Evolutionary conservation across 2,113 vertebrate species (phyloP), one percentile per base, ranked within the genome.

Genomic region (Butorides virescens): DNA sequence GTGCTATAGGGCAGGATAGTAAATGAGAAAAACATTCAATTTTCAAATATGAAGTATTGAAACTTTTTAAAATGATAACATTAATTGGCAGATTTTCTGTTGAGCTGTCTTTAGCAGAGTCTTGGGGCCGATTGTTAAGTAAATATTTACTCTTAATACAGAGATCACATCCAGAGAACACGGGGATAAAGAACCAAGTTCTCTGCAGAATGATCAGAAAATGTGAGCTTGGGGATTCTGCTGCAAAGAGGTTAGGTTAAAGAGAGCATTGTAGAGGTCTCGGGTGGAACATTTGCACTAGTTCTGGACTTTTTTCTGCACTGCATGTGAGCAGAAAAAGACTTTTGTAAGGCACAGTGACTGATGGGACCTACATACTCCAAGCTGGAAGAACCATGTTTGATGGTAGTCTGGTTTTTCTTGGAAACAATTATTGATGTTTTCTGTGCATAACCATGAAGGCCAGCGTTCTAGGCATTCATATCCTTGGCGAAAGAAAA

Each of bases 141-240:
- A 15, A 70, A 11, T 49, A 73, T 67, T 67, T 79, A 19, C n/a
- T 67, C 44, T 82, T 85, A 71, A 42, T 52, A 53, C 2, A 44
- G 56, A 62, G 46, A 16, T 58, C 34, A 34, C 4, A 19, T 27
- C 5, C 27, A 49, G 59, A 44, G 27, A 71, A 90, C 4, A 15
- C 6, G 0, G 1, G 17, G 12, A 53, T 63, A 65, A 61, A 47
- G 14, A 83, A 36, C 1, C 0, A 53, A 53, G 3, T 7, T 80
- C 22, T 82, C 62, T 74, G 42, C 8, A 66, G 76, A 88, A 66
- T 32, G 14, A 19, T 68, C 47, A 91, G 34, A 73, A 82, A 86
- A 68, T 39, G 19, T 61, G 68, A 86, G 34, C 16, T 74, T 0
- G 0, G 2, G 13, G n/a, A 56, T 94, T 80, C 37, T 83, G 3